A percentile compares a stretch with the other conserved stretches of the same genome.
phyloP scores from a whole-genome alignment of 2,888 invertebrate genomes.

The Notocelia uddmanniana region DNA sequence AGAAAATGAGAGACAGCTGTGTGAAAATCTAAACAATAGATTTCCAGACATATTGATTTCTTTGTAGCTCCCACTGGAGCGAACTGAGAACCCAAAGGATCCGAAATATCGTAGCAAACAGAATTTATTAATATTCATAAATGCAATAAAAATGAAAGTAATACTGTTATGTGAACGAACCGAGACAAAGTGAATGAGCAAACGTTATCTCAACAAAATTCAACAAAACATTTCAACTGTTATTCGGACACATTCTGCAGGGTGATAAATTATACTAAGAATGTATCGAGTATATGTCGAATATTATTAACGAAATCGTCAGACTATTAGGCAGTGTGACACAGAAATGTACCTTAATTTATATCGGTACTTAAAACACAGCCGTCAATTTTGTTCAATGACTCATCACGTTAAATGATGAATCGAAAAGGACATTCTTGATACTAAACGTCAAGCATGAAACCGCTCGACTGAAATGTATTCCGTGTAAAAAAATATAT shows the following conservation, averaged over 20 bases:
- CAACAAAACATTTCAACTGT: slow-evolving; percentile 20
- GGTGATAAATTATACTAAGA: neutral
- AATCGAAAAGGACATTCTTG: slow-evolving; percentile 62
- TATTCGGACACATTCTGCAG: slow-evolving; percentile 11
- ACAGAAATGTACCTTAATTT: slow-evolving; percentile 19
- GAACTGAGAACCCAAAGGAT: slow-evolving; percentile 28
- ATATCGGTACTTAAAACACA: slow-evolving; percentile 32
- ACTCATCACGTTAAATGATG: slow-evolving; percentile 51
- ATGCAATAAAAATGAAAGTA: slow-evolving; percentile 36
- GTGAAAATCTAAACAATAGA: slow-evolving; percentile 42
- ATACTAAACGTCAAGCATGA: slow-evolving; percentile 53
- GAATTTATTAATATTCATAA: slow-evolving; percentile 25
- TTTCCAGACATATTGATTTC: slow-evolving; percentile 45
- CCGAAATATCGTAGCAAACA: slow-evolving; percentile 16
- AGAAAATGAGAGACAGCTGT: slow-evolving; percentile 41
- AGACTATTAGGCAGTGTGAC: slow-evolving; percentile 10
- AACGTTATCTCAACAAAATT: slow-evolving; percentile 13
- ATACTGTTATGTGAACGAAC: slow-evolving; percentile 37
- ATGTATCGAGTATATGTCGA: neutral
- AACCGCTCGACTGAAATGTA: neutral
- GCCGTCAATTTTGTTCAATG: slow-evolving; percentile 42
- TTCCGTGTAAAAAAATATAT: slow-evolving; percentile 9
- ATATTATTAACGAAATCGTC: neutral
- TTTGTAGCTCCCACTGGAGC: slow-evolving; percentile 23
- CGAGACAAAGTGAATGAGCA: slow-evolving; percentile 34